These are phyloP conservation scores for Gopherus flavomarginatus DNA, from an alignment of 2,113 vertebrate species.

Conservation along the genomic window DNA sequence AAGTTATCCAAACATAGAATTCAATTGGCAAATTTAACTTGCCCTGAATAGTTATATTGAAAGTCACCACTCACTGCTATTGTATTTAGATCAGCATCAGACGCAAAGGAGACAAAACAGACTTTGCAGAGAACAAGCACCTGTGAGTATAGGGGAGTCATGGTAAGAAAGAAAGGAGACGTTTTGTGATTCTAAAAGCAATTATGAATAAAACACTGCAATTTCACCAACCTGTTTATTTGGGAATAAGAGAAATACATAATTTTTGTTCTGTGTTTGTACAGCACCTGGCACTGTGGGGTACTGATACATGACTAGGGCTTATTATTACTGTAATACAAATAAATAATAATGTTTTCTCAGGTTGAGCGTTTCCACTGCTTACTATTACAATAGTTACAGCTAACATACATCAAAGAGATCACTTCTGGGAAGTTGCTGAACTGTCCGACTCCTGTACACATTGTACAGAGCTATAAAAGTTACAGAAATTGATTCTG, in stretches of 20 bases:
- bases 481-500: not conserved
- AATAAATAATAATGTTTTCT: not conserved
- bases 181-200: not conserved
- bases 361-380: not conserved
- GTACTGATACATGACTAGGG: not conserved
- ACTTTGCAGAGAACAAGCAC: not conserved
- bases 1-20: not conserved
- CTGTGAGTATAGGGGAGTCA: not conserved
- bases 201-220: not conserved
- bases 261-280: not conserved
- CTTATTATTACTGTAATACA: too few species aligned
- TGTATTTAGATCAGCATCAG: not conserved
- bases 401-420: not conserved
- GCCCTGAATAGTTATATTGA: not conserved
- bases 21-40: not conserved
- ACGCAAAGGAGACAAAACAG: not conserved
- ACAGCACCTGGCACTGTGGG: not conserved
- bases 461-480: not conserved
- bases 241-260: not conserved
- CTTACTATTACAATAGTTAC: not conserved
- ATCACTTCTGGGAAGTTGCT: not conserved
- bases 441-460: not conserved
- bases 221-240: not conserved
- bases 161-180: not conserved
- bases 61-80: not conserved